phyloP scores from a whole-genome alignment of 2,113 vertebrate genomes.

The Ivindomyrus marchei region DNA sequence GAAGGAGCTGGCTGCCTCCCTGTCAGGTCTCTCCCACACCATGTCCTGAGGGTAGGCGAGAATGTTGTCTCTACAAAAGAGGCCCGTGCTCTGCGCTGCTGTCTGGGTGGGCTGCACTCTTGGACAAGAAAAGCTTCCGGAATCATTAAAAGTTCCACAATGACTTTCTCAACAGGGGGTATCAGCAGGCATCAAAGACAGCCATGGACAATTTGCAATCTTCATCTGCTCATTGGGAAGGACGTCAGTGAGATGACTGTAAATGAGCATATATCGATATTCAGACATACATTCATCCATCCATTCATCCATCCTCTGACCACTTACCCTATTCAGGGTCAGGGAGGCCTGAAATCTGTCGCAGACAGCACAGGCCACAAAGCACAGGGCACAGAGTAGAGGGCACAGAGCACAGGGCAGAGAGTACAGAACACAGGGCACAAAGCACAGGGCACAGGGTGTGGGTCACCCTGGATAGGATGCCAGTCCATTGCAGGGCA shows the following conservation, averaged over 20 bases:
- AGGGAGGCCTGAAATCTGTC: background rate
- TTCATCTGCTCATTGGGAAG: background rate
- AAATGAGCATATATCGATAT: background rate
- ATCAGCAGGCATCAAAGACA: background rate
- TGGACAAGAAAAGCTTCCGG: background rate
- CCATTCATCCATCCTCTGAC: background rate
- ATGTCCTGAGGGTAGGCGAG: background rate
- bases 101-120: background rate
- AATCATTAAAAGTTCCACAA: background rate
- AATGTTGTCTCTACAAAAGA: background rate
- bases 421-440: background rate
- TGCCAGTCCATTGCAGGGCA: background rate
- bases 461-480: background rate
- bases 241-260: background rate
- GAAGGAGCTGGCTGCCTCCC: background rate
- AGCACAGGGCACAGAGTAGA: background rate
- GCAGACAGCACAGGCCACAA: background rate
- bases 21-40: background rate
- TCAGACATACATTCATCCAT: background rate
- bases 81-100: background rate
- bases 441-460: background rate
- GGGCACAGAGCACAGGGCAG: background rate
- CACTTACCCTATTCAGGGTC: background rate
- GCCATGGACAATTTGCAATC: background rate
- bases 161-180: background rate